Percentiles rank a stretch among this genome's conserved stretches.
Conservation (phyloP, 1,140 invertebrate species). For the Rhagoletis pomonella region DNA sequence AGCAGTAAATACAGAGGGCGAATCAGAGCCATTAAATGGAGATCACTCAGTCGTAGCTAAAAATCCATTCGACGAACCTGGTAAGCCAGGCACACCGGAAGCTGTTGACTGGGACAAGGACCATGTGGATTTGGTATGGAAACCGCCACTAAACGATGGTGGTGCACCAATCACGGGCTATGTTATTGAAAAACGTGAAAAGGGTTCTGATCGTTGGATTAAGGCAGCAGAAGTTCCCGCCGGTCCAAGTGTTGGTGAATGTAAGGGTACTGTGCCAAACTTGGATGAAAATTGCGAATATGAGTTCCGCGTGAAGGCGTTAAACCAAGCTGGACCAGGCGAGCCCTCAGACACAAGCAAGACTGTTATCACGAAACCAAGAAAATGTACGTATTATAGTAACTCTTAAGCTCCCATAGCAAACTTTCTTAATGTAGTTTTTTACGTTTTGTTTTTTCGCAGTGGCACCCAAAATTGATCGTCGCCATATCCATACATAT, state of each 20-base stretch:
- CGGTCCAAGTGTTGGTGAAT: conserved; percentile 77
- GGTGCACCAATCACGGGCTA: conserved; percentile 95
- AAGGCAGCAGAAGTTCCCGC: conserved; percentile 85
- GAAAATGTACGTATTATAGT: conserved; percentile 82
- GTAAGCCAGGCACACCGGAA: conserved; percentile 91
- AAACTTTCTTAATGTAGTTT: too few relatives aligned
- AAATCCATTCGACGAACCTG: conserved; percentile 97
- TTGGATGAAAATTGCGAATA: conserved; percentile 97
- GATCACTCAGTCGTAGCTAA: conserved; percentile 94
- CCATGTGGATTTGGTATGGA: conserved; percentile 94
- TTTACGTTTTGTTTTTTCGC: neutral
- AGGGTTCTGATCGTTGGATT: conserved; percentile 89
- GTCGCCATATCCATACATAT: conserved; percentile 89
- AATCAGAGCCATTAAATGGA: conserved; percentile 93
- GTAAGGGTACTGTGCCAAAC: conserved; percentile 89
- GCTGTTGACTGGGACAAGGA: conserved; percentile 96
- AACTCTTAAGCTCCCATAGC: neutral
- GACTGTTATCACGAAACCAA: conserved; percentile 92
- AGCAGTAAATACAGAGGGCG: conserved; percentile 96
- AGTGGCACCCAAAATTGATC: conserved; percentile 95
- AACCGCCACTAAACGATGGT: conserved; percentile 90
- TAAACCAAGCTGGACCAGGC: conserved; percentile 95
- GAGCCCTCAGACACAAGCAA: conserved; percentile 94
- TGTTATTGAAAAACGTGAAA: conserved; percentile 94
- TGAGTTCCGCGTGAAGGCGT: conserved; percentile 96